These are phyloP conservation scores for Cheilosia urbana DNA, from an alignment of 2,888 invertebrate species.

Conservation along the genomic window DNA sequence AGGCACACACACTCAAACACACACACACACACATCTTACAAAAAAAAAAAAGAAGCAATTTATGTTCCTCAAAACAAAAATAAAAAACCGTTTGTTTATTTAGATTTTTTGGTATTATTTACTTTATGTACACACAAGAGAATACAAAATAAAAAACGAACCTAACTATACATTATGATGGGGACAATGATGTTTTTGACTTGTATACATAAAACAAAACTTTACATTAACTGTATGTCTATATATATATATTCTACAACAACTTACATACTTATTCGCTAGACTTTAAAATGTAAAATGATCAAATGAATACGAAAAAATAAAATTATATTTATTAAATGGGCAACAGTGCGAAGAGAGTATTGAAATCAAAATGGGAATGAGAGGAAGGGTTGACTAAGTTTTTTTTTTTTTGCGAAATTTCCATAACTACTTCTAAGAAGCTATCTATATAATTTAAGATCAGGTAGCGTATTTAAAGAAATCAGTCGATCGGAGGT, in stretches of 20 bases:
- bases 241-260: slow-evolving; percentile 54
- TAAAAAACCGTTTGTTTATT: slow-evolving; percentile 11
- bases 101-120: slow-evolving; percentile 23
- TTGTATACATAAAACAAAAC: slow-evolving; percentile 42
- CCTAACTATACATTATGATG: slow-evolving; percentile 8
- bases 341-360: slow-evolving; percentile 41
- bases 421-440: slow-evolving; percentile 33
- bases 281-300: slow-evolving; percentile 68
- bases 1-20: background rate
- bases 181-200: slow-evolving; percentile 33
- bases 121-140: slow-evolving; percentile 20
- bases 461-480: slow-evolving; percentile 66
- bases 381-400: slow-evolving; percentile 35
- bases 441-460: slow-evolving; percentile 28
- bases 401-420: slow-evolving; percentile 5
- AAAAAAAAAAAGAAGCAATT: slow-evolving; percentile 40
- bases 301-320: slow-evolving; percentile 66
- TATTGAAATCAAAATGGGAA: background rate
- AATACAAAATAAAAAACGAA: background rate
- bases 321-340: slow-evolving; percentile 75
- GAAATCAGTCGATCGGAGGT: slow-evolving; percentile 62
- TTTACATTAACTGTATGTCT: slow-evolving; percentile 57
- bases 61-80: slow-evolving; percentile 66
- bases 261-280: slow-evolving; percentile 50
- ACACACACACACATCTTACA: slow-evolving; percentile 15